Conservation (phyloP, 2,888 invertebrate genomes). For the Drosophila testacea region DNA sequence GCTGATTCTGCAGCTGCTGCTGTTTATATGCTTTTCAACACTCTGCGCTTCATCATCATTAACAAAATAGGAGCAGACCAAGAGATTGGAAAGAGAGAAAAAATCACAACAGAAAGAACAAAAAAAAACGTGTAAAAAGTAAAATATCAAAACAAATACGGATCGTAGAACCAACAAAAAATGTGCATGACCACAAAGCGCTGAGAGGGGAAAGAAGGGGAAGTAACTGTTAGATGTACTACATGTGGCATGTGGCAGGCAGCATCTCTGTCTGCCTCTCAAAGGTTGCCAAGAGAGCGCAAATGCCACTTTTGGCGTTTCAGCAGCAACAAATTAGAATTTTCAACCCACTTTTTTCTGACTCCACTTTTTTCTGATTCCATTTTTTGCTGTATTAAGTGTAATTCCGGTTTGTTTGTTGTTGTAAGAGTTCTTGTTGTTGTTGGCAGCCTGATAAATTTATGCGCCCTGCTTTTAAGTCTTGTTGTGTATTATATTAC, state of each 20-base stretch:
- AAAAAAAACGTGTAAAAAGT: constrained; percentile 9
- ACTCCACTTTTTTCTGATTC: constrained; percentile 5
- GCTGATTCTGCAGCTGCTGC: constrained; percentile 29
- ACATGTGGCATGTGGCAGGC: constrained; percentile 22
- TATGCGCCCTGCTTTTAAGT: constrained; percentile 65
- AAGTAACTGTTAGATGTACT: constrained; percentile 36
- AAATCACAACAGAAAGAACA: constrained; percentile 18
- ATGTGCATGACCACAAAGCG: constrained; percentile 41
- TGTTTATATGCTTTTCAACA: constrained; percentile 77
- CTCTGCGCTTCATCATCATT: constrained; percentile 79
- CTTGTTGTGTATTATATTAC: constrained; percentile 70
- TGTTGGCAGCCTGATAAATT: constrained; percentile 54
- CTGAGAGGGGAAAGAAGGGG: not conserved
- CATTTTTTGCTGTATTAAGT: constrained; percentile 33
- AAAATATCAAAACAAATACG: constrained; percentile 76
- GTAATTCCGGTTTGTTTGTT: constrained; percentile 55
- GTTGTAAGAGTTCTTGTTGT: constrained; percentile 12
- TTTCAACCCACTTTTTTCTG: constrained; percentile 54
- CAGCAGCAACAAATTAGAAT: constrained; percentile 57
- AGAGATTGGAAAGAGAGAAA: constrained; percentile 21
- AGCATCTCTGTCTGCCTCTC: not conserved
- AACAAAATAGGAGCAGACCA: constrained; percentile 61
- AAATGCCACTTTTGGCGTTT: constrained; percentile 29
- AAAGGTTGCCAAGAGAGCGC: constrained; percentile 22
- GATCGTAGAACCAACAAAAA: constrained; percentile 29